phyloP scores from a whole-genome alignment of 2,888 invertebrate genomes.

The Vesta saturnalis region DNA sequence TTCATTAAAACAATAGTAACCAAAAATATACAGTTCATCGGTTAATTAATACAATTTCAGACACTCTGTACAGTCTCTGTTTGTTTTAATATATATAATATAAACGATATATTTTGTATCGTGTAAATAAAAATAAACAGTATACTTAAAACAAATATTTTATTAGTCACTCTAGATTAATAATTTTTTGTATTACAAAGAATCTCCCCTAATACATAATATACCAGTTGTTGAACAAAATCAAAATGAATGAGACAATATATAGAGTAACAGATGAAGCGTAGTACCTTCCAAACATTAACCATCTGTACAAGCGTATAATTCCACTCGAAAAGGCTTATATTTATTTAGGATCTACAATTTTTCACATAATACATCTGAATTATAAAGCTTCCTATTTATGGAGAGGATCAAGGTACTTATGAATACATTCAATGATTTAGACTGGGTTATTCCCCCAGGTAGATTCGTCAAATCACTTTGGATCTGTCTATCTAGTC shows the following conservation, averaged over 20 bases:
- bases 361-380: slow-evolving; percentile 56
- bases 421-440: slow-evolving; percentile 49
- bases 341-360: slow-evolving; percentile 57
- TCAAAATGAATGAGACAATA: slow-evolving; percentile 25
- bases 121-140: too few species aligned
- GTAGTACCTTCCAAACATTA: slow-evolving; percentile 22
- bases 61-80: too few species aligned
- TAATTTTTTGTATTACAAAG: neutral
- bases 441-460: neutral
- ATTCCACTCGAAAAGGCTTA: slow-evolving; percentile 36
- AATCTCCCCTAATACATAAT: neutral
- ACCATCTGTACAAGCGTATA: slow-evolving; percentile 35
- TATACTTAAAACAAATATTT: neutral
- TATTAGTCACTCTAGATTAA: neutral
- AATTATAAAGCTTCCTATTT: slow-evolving; percentile 55
- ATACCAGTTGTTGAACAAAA: neutral
- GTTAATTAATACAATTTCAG: too few species aligned
- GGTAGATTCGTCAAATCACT: neutral
- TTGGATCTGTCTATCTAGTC: slow-evolving; percentile 1
- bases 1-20: too few species aligned
- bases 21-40: too few species aligned
- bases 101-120: too few species aligned
- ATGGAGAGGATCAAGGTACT: slow-evolving; percentile 53
- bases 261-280: slow-evolving; percentile 30
- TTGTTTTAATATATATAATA: too few species aligned